Base-by-base conservation (phyloP, 2,888 invertebrate species). In the Hirudinaria manillensis region DNA sequence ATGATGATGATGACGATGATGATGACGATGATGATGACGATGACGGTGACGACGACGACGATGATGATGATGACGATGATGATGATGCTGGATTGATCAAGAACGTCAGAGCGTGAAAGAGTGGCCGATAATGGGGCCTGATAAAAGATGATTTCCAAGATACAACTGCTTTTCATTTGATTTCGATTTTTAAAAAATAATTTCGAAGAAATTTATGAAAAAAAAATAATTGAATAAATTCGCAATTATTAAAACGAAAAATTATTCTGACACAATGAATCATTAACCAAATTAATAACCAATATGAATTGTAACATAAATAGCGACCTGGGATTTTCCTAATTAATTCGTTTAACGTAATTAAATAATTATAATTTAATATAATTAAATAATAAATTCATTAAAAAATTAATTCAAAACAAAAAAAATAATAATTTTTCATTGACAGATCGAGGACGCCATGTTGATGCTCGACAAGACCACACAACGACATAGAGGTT, bases 381-480 rank as follows among this genome's bases (percentile, higher is more conserved):
- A 27, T 7, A 61, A 21, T 61, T 16, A n/a, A 27, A 32, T 68
- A 68, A 29, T 32, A 36, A 68, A 68, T 3, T 32, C 24, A 34
- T 32, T 68, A 21, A 16, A 53, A 16, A 53, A 53, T 21, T 16
- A 53, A 53, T 21, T 53, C 21, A 16, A 21, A 53, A 53, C 16
- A 53, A 16, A 21, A 53, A 53, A 53, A 53, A 53, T 21, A 16
- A 21, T 36, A 68, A 29, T 32, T 6, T 7, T 67, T 68, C 7
- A 29, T 45, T 29, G 21, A 3, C 82, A 85, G 85, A 82, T 85
- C 77, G 84, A 84, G 80, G 84, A 84, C 79, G 97, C 97, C 83
- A 98, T 99, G 98, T 90, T 99, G 87, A 99, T 99, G 99, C 99
- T 98, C 89, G 99, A 99, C 89, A 99, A 99, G 90, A 95, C 97